These are phyloP conservation scores for Neosilurus hyrtlii DNA, from an alignment of 2,797 vertebrate species.

Conservation along the genomic window DNA sequence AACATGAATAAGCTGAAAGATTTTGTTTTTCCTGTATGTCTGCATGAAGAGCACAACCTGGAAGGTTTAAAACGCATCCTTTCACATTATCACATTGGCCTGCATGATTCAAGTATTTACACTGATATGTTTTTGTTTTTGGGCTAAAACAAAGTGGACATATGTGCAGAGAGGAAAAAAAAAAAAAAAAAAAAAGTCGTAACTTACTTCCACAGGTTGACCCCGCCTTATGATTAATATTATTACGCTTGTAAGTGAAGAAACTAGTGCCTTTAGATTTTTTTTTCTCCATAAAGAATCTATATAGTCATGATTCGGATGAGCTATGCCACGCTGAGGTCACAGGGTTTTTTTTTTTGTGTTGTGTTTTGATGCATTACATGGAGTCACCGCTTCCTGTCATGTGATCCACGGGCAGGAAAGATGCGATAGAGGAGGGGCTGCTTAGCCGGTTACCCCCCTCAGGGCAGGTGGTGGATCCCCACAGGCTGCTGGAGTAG, in stretches of 20 bases:
- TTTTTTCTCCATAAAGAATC: slow-evolving; percentile 49
- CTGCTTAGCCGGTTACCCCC: slow-evolving; percentile 82
- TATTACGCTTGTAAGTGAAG: slow-evolving; percentile 83
- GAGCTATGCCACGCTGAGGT: slow-evolving; percentile 78
- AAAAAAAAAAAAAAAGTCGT: slow-evolving; percentile 74
- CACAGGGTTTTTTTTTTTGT: slow-evolving; percentile 66
- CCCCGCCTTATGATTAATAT: slow-evolving; percentile 69
- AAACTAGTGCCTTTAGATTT: slow-evolving; percentile 84
- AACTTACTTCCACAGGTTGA: slow-evolving; percentile 93
- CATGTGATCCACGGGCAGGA: slow-evolving; percentile 97
- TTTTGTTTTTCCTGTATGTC: slow-evolving; percentile 67
- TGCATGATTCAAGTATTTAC: slow-evolving; percentile 99
- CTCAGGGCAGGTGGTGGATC: slow-evolving; percentile 83
- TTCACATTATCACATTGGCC: slow-evolving; percentile 99
- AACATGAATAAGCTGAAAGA: slow-evolving; percentile 88
- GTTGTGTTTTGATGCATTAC: slow-evolving; percentile 69
- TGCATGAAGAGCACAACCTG: slow-evolving; percentile 94
- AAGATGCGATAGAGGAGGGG: slow-evolving; percentile 91
- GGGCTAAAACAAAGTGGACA: slow-evolving; percentile 99
- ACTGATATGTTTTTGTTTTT: slow-evolving; percentile 94
- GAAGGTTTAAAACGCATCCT: slow-evolving; percentile 95
- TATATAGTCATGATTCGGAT: slow-evolving; percentile 62
- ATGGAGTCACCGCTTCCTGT: slow-evolving; percentile 91
- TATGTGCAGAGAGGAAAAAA: slow-evolving; percentile 90
- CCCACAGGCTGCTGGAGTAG: slow-evolving; percentile 98